A percentile compares a stretch with the other conserved stretches of the same genome.
phyloP scores from a whole-genome alignment of 2,113 vertebrate species.

The Helogale parvula region DNA sequence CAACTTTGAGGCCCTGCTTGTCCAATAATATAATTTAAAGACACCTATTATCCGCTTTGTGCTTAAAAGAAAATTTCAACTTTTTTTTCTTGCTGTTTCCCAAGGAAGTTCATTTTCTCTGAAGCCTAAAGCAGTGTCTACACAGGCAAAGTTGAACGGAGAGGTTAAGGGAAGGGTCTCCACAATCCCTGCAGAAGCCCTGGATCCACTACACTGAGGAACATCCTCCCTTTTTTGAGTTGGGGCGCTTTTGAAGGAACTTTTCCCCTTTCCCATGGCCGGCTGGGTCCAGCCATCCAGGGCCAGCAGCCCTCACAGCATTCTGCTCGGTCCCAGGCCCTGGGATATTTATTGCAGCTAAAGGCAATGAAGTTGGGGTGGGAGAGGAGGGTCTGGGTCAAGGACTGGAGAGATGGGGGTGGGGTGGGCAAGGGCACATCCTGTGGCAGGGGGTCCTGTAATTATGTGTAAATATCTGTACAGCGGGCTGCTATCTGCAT shows the following conservation, averaged over 20 bases:
- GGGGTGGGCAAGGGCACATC: slow-evolving; percentile 56
- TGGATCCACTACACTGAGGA: slow-evolving; percentile 2
- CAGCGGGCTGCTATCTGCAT: slow-evolving; percentile 57
- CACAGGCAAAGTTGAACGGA: slow-evolving; percentile 18
- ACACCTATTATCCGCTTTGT: slow-evolving; percentile 65
- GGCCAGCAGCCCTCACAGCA: not conserved
- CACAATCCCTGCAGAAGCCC: not conserved
- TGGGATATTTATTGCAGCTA: slow-evolving; percentile 77
- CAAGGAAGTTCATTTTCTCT: slow-evolving; percentile 31
- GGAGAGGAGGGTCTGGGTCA: slow-evolving; percentile 69
- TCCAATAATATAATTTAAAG: slow-evolving; percentile 75
- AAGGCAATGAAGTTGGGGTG: slow-evolving; percentile 66
- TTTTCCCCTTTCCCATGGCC: not conserved
- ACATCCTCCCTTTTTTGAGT: slow-evolving; percentile 47
- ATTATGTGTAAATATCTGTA: slow-evolving; percentile 79
- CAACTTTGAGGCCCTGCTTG: slow-evolving; percentile 44
- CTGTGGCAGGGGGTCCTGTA: slow-evolving; percentile 67
- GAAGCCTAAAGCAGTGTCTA: slow-evolving; percentile 55
- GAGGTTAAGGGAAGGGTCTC: slow-evolving; percentile 36
- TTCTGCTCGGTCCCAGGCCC: slow-evolving; percentile 41
- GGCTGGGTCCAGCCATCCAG: slow-evolving; percentile 47
- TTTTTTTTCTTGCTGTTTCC: not conserved
- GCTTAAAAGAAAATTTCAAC: slow-evolving; percentile 67
- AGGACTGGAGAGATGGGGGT: slow-evolving; percentile 60
- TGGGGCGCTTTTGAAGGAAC: slow-evolving; percentile 64